Percentiles rank a stretch among this genome's conserved stretches.
phyloP scores from a whole-genome alignment of 2,113 vertebrate genomes.

The Aphelocoma coerulescens region DNA sequence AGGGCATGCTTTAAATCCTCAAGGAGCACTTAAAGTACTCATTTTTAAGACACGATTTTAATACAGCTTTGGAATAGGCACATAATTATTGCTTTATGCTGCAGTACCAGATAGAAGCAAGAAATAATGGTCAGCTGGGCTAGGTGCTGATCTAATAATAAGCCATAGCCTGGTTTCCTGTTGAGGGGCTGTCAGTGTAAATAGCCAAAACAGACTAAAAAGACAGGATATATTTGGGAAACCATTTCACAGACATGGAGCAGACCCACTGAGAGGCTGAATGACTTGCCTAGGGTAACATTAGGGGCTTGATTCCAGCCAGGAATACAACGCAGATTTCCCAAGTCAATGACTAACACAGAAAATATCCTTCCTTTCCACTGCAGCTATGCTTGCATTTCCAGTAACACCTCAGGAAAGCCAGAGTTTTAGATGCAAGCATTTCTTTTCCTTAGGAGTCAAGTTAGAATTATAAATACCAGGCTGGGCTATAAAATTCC shows the following conservation, averaged over 20 bases:
- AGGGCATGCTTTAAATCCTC: not conserved
- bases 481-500: not conserved
- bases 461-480: not conserved
- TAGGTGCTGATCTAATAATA: not conserved
- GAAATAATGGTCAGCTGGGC: not conserved
- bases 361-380: not conserved
- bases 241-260: not conserved
- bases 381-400: not conserved
- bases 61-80: not conserved
- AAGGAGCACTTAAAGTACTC: not conserved
- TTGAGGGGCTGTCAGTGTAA: not conserved
- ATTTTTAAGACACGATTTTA: slow-evolving; percentile 12
- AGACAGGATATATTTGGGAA: not conserved
- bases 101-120: not conserved
- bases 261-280: not conserved
- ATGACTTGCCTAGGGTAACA: not conserved
- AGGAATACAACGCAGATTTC: not conserved
- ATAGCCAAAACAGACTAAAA: not conserved
- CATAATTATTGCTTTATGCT: not conserved
- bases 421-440: not conserved
- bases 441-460: not conserved
- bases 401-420: not conserved
- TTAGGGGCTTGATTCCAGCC: not conserved
- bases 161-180: not conserved
- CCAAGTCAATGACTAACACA: not conserved